Evolutionary conservation across 2,888 invertebrate species (phyloP), one percentile per base, ranked within the genome.

Genomic region (Cheilosia vernalis): DNA sequence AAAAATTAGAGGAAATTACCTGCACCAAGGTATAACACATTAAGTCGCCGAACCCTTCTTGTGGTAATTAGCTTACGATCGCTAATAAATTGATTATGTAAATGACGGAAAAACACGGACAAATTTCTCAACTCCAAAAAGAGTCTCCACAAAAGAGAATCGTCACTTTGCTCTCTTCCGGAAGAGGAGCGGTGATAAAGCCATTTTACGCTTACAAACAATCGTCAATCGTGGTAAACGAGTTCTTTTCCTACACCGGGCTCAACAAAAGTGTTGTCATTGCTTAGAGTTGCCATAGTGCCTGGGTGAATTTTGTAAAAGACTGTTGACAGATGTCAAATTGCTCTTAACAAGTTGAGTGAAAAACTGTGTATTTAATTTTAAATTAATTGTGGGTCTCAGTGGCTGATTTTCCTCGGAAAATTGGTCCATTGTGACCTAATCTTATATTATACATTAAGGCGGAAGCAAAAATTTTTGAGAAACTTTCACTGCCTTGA

Each of bases 21-120:
- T 21, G 40, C 42, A 40, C 19, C 13, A 42, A 21, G 60, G 40
- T 17, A 72, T 9, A 61, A 42, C 9, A 30, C 61, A 69, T 69
- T 61, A 44, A 61, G 53, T 44, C 21, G 44, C 63, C 44, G 33
- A 74, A 37, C 51, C 60, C 40, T 40, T 37, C 21, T 40, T 40
- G 53, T 33, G 21, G 56, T 64, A 74, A 64, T 64, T 74, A 55
- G 33, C 74, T 33, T 19, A 37, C 56, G 33, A 64, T 63, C 37
- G 74, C 56, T 64, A 64, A 56, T 73, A 53, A 64, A 73, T 64
- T 58, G 66, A 76, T 76, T 76, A 66, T 60, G 76, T 33, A 67
- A 76, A 76, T 51, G 49, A 61, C 40, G 61, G 51, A 61, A 61
- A 61, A 53, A 42, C 51, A 33, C 58, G 21, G 9, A 42, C 5